Conservation (phyloP, 23 tunicate genomes). For the Ciona savignyi region DNA sequence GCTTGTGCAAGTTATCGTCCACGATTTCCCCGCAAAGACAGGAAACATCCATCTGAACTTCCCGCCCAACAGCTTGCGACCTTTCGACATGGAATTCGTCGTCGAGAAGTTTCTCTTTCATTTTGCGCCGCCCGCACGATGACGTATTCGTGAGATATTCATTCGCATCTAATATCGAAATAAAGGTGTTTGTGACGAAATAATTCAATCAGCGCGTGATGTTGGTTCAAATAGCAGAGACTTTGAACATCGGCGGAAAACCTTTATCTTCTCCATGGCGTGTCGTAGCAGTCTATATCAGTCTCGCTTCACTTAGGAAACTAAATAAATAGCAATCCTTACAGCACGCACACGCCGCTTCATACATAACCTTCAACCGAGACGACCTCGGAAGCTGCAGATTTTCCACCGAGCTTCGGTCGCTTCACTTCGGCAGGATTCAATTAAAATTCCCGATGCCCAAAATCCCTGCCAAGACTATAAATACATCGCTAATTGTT, state of each 20-base stretch:
- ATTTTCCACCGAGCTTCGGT: neutral
- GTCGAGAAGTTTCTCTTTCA: too few relatives aligned
- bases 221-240: neutral
- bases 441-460: neutral
- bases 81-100: too few relatives aligned
- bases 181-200: neutral
- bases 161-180: neutral
- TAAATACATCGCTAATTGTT: neutral
- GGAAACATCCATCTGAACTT: too few relatives aligned
- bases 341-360: neutral
- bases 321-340: neutral
- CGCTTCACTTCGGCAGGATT: neutral
- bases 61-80: too few relatives aligned
- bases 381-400: neutral
- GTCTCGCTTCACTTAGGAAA: neutral
- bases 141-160: too few relatives aligned
- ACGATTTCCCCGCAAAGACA: too few relatives aligned
- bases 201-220: neutral
- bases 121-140: too few relatives aligned
- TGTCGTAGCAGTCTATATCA: neutral
- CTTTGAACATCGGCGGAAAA: too few relatives aligned
- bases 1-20: too few relatives aligned
- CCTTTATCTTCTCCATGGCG: neutral
- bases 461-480: neutral
- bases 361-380: neutral